A percentile compares a stretch with the other conserved stretches of the same genome.
These are phyloP conservation scores for Tetraodon nigroviridis DNA, from an alignment of 2,113 vertebrate genomes.

Conservation along the genomic window DNA sequence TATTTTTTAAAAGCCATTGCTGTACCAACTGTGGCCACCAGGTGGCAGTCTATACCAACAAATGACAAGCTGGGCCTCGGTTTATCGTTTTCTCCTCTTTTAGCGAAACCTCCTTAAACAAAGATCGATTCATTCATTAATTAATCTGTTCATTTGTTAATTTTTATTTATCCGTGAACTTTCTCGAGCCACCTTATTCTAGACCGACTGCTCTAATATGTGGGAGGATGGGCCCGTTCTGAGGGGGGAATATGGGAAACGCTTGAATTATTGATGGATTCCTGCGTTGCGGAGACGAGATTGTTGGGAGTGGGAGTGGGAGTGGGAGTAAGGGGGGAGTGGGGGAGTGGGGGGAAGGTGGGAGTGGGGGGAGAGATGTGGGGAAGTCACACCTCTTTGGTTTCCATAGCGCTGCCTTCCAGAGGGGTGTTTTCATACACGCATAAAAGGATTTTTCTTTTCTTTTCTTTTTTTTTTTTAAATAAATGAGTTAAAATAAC, in stretches of 20 bases:
- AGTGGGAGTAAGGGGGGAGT: constrained; percentile 26
- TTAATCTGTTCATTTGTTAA: neutral
- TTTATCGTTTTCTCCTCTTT: neutral
- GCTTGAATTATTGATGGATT: constrained; percentile 72
- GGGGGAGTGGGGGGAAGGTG: too few species aligned
- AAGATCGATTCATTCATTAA: neutral
- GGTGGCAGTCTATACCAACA: constrained; percentile 48
- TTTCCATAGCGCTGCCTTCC: constrained; percentile 80
- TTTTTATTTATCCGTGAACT: too few species aligned
- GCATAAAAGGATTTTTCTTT: constrained; percentile 3
- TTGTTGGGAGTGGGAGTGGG: constrained; percentile 32
- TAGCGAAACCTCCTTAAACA: neutral
- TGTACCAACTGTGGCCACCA: constrained; percentile 24
- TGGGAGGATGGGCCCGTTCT: constrained; percentile 24
- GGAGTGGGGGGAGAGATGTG: neutral
- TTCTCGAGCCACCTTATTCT: too few species aligned
- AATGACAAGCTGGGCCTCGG: constrained; percentile 22
- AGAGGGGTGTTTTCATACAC: constrained; percentile 43
- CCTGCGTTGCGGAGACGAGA: constrained; percentile 44
- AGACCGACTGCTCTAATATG: neutral
- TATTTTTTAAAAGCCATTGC: neutral
- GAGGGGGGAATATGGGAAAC: constrained; percentile 19
- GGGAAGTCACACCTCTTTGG: constrained; percentile 59
- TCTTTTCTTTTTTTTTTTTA: neutral
- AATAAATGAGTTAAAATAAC: too few species aligned